phyloP scores from a whole-genome alignment of 2,113 vertebrate genomes.

The Taurulus bubalis region DNA sequence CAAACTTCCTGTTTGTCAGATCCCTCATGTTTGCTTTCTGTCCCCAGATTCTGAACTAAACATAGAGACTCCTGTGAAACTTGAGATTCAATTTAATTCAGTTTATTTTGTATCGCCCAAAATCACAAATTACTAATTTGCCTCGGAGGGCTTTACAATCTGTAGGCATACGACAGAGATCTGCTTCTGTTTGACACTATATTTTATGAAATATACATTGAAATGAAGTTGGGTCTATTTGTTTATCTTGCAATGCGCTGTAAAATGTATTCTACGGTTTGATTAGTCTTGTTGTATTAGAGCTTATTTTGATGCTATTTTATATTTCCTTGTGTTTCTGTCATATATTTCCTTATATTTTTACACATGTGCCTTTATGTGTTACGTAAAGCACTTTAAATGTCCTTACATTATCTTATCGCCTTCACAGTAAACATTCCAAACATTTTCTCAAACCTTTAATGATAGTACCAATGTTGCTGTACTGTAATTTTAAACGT shows the following conservation, averaged over 20 bases:
- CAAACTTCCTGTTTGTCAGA: too few relatives aligned
- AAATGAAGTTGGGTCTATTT: too few relatives aligned
- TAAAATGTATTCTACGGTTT: neutral
- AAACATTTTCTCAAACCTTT: conserved; percentile 40
- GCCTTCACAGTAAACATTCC: conserved; percentile 63
- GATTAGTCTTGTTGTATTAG: neutral
- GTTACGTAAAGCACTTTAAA: neutral
- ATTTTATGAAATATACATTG: too few relatives aligned
- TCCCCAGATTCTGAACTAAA: too few relatives aligned
- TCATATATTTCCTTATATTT: neutral
- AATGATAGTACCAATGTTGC: conserved; percentile 39
- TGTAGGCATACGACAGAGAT: neutral
- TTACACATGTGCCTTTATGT: neutral
- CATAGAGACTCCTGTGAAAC: too few relatives aligned
- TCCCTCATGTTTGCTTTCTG: too few relatives aligned
- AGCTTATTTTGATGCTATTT: neutral
- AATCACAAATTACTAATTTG: too few relatives aligned
- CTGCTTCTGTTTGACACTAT: too few relatives aligned
- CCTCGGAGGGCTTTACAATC: too few relatives aligned
- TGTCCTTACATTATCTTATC: neutral
- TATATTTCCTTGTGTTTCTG: neutral
- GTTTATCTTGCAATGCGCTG: neutral
- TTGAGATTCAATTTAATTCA: neutral
- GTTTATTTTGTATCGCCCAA: too few relatives aligned
- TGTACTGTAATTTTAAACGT: neutral